Conservation (phyloP, 2,888 invertebrate genomes). For the Flexamia atlantica region DNA sequence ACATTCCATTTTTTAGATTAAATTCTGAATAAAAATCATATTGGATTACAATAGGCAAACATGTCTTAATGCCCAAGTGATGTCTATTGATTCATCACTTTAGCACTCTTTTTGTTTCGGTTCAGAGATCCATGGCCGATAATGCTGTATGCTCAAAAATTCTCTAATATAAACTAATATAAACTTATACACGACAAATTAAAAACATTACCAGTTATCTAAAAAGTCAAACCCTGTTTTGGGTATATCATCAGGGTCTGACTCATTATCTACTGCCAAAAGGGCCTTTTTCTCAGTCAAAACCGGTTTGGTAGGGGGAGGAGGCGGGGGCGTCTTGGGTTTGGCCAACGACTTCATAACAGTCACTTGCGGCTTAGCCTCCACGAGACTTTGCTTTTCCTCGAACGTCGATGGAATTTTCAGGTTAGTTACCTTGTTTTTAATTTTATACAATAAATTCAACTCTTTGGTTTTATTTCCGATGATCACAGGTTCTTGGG, state of each 20-base stretch:
- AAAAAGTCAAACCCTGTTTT: constrained; percentile 79
- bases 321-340: constrained; percentile 72
- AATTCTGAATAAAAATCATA: no score
- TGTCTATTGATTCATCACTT: no score
- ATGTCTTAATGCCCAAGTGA: no score
- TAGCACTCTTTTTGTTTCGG: no score
- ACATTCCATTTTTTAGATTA: no score
- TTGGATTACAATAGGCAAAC: no score
- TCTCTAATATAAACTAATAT: no score
- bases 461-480: constrained; percentile 62
- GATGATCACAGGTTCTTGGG: constrained; percentile 14
- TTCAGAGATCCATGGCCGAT: no score
- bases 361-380: constrained; percentile 55
- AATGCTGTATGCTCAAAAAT: no score
- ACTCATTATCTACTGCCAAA: constrained; percentile 58
- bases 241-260: constrained; percentile 73
- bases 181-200: no score
- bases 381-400: constrained; percentile 62
- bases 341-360: constrained; percentile 68
- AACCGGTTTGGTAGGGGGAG: constrained; percentile 69
- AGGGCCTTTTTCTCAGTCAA: constrained; percentile 63
- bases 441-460: constrained; percentile 68
- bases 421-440: constrained; percentile 68
- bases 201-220: constrained; percentile 76
- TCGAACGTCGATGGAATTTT: constrained; percentile 66